Percentiles rank a stretch among this genome's conserved stretches.
Conservation (phyloP, 2,113 vertebrate genomes). For the Camelus bactrianus region DNA sequence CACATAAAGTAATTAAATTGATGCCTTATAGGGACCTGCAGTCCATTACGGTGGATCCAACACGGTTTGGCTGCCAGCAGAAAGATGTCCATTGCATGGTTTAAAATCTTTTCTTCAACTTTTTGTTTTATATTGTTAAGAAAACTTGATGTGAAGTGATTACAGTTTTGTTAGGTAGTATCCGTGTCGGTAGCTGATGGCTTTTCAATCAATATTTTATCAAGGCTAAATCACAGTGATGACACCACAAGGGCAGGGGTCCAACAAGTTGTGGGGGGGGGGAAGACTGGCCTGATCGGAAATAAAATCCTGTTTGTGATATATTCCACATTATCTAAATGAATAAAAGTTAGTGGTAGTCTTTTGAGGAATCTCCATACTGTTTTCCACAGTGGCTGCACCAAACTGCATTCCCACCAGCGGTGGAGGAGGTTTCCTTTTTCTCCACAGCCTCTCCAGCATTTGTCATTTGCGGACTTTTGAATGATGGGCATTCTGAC, state of each 20-base stretch:
- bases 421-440: too few species aligned
- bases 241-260: neutral
- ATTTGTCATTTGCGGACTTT: too few species aligned
- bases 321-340: neutral
- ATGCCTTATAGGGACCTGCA: neutral
- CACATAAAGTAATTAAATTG: neutral
- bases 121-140: slow-evolving; percentile 32
- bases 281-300: neutral
- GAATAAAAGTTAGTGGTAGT: neutral
- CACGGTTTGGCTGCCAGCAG: neutral
- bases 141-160: neutral
- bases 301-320: neutral
- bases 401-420: too few species aligned
- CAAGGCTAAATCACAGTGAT: neutral
- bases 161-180: neutral
- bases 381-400: too few species aligned
- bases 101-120: neutral
- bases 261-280: neutral
- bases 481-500: too few species aligned
- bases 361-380: too few species aligned
- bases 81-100: neutral
- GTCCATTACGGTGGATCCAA: neutral
- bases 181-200: neutral
- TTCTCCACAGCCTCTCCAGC: too few species aligned
- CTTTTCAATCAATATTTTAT: slow-evolving; percentile 59